Evolutionary conservation across 2,113 vertebrate species (phyloP).

Genomic region (Gavia stellata): DNA sequence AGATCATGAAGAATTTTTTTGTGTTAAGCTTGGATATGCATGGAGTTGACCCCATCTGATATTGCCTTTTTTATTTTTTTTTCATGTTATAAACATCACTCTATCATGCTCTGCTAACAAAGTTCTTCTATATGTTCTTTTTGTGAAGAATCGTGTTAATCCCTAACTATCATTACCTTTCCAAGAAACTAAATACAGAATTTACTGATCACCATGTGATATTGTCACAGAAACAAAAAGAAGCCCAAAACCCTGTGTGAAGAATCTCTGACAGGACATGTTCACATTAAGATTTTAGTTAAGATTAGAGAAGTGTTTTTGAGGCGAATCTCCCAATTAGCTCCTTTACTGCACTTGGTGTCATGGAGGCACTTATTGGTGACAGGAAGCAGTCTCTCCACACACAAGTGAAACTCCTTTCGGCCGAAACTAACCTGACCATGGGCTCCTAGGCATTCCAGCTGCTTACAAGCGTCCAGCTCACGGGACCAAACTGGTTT

Average conservation of each 20-base stretch:
- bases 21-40: neutral
- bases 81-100: neutral
- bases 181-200: neutral
- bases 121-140: neutral
- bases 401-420: neutral
- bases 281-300: neutral
- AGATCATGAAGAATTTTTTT: neutral
- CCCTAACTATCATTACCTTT: neutral
- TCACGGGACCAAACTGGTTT: neutral
- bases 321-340: neutral
- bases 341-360: neutral
- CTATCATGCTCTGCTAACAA: neutral
- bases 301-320: neutral
- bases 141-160: neutral
- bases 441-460: neutral
- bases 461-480: neutral
- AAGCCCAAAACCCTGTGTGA: neutral
- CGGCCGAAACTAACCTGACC: neutral
- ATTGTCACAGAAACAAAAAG: neutral
- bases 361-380: rapidly evolving
- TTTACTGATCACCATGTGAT: neutral
- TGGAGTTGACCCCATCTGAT: neutral
- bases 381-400: rapidly evolving
- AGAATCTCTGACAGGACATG: neutral
- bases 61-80: neutral